Conservation (phyloP, 1,140 invertebrate species). For the Zaprionus davidi region DNA sequence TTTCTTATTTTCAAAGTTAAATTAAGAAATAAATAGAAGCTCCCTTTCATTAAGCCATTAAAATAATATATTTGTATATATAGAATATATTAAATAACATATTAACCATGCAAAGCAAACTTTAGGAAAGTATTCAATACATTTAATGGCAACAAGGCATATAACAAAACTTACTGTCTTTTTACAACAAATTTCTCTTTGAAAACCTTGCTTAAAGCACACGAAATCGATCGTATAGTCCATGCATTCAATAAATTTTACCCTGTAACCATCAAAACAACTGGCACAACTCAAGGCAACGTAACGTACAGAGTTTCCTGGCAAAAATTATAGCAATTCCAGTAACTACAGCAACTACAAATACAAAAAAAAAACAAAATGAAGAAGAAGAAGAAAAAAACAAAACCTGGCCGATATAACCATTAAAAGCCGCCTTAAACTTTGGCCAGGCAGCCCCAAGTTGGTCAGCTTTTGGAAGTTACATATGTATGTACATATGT, state of each 20-base stretch:
- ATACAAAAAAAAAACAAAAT: conserved; percentile 4
- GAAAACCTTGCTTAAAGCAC: neutral
- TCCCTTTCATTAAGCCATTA: too few relatives aligned
- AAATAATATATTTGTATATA: too few relatives aligned
- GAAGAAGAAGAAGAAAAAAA: conserved; percentile 14
- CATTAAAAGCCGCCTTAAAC: conserved; percentile 64
- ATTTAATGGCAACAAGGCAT: too few relatives aligned
- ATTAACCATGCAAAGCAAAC: too few relatives aligned
- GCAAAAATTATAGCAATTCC: conserved; percentile 30
- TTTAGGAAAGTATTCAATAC: too few relatives aligned
- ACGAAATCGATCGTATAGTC: neutral
- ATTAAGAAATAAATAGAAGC: too few relatives aligned
- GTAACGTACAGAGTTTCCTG: conserved; percentile 38
- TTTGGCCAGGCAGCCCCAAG: conserved; percentile 31
- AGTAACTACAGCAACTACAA: conserved; percentile 29
- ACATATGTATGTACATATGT: neutral
- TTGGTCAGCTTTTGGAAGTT: conserved; percentile 5
- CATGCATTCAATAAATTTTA: conserved; percentile 2
- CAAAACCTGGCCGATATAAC: conserved; percentile 37
- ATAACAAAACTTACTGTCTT: too few relatives aligned
- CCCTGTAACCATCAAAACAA: conserved; percentile 11
- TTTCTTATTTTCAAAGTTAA: too few relatives aligned
- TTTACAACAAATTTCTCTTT: neutral
- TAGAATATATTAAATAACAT: too few relatives aligned
- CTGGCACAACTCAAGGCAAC: conserved; percentile 31